These are phyloP conservation scores for Aporophyla nigra DNA, from an alignment of 2,888 invertebrate species.

Conservation along the genomic window DNA sequence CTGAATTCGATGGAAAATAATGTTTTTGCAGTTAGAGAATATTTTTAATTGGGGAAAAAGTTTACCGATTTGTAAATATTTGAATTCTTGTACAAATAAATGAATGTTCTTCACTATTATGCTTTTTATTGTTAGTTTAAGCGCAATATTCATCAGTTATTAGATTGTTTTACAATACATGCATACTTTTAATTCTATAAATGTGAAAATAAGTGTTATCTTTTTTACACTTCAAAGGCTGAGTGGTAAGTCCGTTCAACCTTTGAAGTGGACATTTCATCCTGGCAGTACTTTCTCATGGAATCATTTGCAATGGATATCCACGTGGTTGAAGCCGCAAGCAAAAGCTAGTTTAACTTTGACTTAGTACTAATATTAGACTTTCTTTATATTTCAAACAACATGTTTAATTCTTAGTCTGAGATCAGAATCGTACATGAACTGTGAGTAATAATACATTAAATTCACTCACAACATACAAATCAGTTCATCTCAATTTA, in stretches of 20 bases:
- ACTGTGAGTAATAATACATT: neutral
- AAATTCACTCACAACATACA: neutral
- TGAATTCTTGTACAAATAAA: slow-evolving; percentile 38
- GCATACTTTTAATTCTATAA: neutral
- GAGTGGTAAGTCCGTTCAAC: too few relatives aligned
- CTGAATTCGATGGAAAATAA: neutral
- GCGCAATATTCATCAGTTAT: neutral
- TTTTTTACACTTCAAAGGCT: neutral
- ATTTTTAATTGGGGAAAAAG: neutral
- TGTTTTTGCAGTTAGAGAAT: neutral
- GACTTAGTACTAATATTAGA: neutral
- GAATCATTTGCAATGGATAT: neutral
- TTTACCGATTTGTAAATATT: slow-evolving; percentile 36
- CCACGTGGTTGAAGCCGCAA: neutral
- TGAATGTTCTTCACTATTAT: neutral
- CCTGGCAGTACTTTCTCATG: neutral
- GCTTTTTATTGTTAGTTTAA: slow-evolving; percentile 23
- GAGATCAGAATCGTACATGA: neutral
- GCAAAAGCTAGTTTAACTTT: neutral
- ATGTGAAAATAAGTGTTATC: neutral
- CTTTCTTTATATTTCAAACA: neutral
- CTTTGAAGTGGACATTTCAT: neutral
- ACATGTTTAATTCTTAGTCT: neutral
- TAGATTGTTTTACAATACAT: neutral
- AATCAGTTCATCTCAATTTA: too few relatives aligned